These are phyloP conservation scores for Limenitis camilla DNA, from an alignment of 2,888 invertebrate genomes.

Conservation along the genomic window DNA sequence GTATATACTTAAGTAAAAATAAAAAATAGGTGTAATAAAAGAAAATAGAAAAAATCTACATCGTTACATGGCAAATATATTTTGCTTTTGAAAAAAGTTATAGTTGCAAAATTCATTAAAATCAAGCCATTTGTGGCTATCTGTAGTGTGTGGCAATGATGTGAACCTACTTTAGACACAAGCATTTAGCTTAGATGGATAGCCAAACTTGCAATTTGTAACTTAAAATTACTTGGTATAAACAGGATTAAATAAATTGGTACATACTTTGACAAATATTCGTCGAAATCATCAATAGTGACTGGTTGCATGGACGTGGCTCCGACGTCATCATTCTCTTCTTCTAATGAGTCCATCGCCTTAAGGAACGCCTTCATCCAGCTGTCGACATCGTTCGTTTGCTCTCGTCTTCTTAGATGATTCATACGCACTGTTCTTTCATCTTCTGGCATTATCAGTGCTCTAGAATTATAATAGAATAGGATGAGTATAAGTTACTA, in stretches of 20 bases:
- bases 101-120: too few relatives aligned
- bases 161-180: too few relatives aligned
- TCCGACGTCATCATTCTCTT: constrained; percentile 86
- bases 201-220: too few relatives aligned
- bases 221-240: neutral
- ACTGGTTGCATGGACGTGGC: constrained; percentile 91
- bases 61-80: too few relatives aligned
- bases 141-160: too few relatives aligned
- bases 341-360: constrained; percentile 89
- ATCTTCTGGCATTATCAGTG: constrained; percentile 92
- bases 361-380: constrained; percentile 93
- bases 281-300: constrained; percentile 93
- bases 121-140: too few relatives aligned
- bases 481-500: neutral
- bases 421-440: constrained; percentile 91
- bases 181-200: too few relatives aligned
- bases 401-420: constrained; percentile 85
- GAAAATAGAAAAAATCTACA: too few relatives aligned
- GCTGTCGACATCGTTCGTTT: constrained; percentile 87
- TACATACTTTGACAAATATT: constrained; percentile 87
- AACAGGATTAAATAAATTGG: neutral
- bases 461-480: constrained; percentile 61
- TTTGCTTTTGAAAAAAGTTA: too few relatives aligned
- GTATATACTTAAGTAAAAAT: too few relatives aligned
- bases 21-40: too few relatives aligned